Conservation (phyloP, 2,797 vertebrate genomes). For the Channa striata region DNA sequence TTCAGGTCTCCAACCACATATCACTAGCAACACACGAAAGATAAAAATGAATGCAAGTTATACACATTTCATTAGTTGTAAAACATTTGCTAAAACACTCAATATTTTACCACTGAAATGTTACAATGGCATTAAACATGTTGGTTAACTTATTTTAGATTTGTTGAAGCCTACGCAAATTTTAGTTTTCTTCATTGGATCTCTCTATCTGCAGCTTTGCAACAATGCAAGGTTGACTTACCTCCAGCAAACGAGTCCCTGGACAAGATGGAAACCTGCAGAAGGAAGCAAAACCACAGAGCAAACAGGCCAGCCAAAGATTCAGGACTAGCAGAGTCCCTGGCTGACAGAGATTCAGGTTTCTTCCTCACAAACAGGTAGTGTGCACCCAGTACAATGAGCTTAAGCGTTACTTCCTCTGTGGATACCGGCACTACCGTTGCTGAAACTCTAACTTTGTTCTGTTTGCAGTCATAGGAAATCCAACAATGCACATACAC, state of each 20-base stretch:
- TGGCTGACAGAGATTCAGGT: conserved; percentile 76
- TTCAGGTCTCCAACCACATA: no score
- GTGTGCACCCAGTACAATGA: neutral
- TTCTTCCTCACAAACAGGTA: conserved; percentile 80
- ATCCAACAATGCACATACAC: conserved; percentile 49
- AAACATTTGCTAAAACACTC: no score
- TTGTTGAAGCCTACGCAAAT: neutral
- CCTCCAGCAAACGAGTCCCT: conserved; percentile 34
- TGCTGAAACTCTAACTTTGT: no score
- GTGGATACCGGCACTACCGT: no score
- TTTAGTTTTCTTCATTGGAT: neutral
- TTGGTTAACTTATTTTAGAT: neutral
- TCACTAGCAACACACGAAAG: no score
- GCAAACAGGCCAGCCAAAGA: conserved; percentile 68
- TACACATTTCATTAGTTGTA: neutral
- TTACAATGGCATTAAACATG: neutral
- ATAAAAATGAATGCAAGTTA: no score
- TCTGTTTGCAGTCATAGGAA: conserved; percentile 65
- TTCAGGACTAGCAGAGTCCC: conserved; percentile 74
- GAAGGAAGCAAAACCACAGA: conserved; percentile 51
- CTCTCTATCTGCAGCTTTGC: conserved; percentile 27
- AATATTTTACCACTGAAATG: neutral
- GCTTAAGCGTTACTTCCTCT: no score
- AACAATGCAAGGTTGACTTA: conserved; percentile 28
- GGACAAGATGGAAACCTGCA: conserved; percentile 35